Percentiles rank a stretch among this genome's conserved stretches.
Conservation (phyloP, 1,140 invertebrate genomes). For the Drosophila sucinea region DNA sequence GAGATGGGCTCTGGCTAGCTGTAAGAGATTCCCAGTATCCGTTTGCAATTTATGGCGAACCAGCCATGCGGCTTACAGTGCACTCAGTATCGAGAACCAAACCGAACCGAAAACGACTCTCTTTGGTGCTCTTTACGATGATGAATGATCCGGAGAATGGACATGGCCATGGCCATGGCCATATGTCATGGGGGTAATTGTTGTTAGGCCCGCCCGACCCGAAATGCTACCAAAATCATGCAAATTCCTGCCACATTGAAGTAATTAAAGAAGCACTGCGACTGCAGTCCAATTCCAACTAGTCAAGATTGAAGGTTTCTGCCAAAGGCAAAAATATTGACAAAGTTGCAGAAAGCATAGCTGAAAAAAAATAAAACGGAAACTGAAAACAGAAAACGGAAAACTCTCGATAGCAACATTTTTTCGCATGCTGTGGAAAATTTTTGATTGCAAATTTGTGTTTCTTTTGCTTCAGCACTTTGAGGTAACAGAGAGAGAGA, state of each 20-base stretch:
- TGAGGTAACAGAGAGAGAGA: neutral
- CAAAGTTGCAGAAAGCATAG: conserved; percentile 16
- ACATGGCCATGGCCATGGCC: conserved; percentile 23
- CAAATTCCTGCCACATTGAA: neutral
- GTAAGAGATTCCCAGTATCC: conserved; percentile 41
- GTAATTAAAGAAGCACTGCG: neutral
- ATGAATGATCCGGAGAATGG: conserved; percentile 52
- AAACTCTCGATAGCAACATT: conserved; percentile 21
- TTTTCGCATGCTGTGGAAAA: conserved; percentile 38
- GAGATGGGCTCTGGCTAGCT: no score
- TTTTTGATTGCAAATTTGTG: conserved; percentile 77
- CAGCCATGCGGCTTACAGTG: conserved; percentile 17
- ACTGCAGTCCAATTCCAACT: neutral
- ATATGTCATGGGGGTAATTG: conserved; percentile 40
- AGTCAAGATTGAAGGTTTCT: neutral
- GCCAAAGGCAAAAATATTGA: conserved; percentile 16
- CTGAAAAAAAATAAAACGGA: neutral
- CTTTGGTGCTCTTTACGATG: conserved; percentile 74
- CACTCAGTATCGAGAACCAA: conserved; percentile 38
- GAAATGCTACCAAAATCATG: no score
- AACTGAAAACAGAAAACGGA: conserved; percentile 15
- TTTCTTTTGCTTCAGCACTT: conserved; percentile 49
- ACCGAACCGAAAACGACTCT: conserved; percentile 70
- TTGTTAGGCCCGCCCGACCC: conserved; percentile 10
- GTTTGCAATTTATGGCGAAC: conserved; percentile 74